Conservation (phyloP, 2,113 vertebrate species). For the Clarias magur region DNA sequence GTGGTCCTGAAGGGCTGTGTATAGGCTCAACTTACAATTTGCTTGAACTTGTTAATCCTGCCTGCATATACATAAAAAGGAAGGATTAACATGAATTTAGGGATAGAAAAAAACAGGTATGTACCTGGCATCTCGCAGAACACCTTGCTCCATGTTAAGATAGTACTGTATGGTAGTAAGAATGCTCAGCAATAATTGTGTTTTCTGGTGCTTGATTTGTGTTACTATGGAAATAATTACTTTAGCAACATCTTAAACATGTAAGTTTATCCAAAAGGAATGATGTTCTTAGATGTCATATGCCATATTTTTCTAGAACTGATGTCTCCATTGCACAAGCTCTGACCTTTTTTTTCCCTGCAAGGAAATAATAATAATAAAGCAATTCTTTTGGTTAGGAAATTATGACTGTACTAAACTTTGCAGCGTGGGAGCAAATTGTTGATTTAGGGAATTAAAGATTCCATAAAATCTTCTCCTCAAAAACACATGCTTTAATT, state of each 20-base stretch:
- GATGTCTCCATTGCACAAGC: neutral
- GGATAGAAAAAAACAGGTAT: slow-evolving; percentile 63
- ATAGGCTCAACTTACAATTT: slow-evolving; percentile 73
- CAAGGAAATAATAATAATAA: neutral
- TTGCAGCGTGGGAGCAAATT: neutral
- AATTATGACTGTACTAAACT: neutral
- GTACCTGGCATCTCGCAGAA: slow-evolving; percentile 13
- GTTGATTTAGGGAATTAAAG: neutral
- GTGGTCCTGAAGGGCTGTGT: slow-evolving; percentile 78
- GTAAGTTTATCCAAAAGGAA: neutral
- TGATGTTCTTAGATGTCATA: neutral
- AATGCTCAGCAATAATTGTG: slow-evolving; percentile 75
- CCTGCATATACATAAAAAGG: slow-evolving; percentile 74
- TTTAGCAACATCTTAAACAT: slow-evolving; percentile 72
- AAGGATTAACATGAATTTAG: slow-evolving; percentile 78
- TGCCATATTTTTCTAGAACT: neutral
- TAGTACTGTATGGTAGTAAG: slow-evolving; percentile 61
- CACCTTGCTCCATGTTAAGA: slow-evolving; percentile 50
- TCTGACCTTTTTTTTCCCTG: neutral
- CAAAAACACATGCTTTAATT: neutral
- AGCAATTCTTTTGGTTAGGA: neutral
- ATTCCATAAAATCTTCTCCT: neutral
- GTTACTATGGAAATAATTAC: slow-evolving; percentile 79
- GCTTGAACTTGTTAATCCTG: slow-evolving; percentile 79
- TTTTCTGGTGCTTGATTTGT: slow-evolving; percentile 84